Conservation (phyloP, 2,888 invertebrate species). For the Acanthacorydalis orientalis region DNA sequence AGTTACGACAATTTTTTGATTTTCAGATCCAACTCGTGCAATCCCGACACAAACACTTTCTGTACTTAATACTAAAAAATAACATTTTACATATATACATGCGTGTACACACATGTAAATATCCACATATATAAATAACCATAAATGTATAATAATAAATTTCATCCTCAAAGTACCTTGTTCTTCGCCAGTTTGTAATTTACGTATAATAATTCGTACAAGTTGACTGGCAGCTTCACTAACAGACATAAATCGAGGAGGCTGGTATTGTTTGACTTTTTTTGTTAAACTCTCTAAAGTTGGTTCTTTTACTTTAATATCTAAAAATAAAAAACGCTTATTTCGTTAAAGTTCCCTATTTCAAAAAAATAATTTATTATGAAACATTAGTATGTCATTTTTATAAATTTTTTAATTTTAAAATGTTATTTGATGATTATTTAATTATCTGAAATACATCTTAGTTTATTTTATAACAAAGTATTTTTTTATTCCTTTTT, state of each 20-base stretch:
- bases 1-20: slow-evolving; percentile 61
- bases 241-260: slow-evolving; percentile 86
- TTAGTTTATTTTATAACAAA: no score
- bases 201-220: slow-evolving; percentile 50
- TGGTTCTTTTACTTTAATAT: slow-evolving; percentile 97
- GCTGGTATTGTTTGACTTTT: slow-evolving; percentile 80
- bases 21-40: slow-evolving; percentile 76
- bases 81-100: slow-evolving; percentile 2
- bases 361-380: background rate
- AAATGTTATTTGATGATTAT: no score
- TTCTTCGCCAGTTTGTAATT: slow-evolving; percentile 20
- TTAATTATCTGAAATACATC: no score
- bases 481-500: no score
- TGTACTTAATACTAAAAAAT: slow-evolving; percentile 27
- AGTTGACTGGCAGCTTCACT: slow-evolving; percentile 76
- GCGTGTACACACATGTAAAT: slow-evolving; percentile 4
- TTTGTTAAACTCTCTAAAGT: slow-evolving; percentile 83
- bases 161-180: slow-evolving; percentile 17
- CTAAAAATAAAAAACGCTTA: slow-evolving; percentile 30
- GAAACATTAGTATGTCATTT: no score
- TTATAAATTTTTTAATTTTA: no score
- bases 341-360: background rate
- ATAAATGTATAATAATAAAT: no score
- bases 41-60: slow-evolving; percentile 67
- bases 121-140: background rate